Evolutionary conservation across 2,113 vertebrate species (phyloP).

Genomic region (Petroica traversi): DNA sequence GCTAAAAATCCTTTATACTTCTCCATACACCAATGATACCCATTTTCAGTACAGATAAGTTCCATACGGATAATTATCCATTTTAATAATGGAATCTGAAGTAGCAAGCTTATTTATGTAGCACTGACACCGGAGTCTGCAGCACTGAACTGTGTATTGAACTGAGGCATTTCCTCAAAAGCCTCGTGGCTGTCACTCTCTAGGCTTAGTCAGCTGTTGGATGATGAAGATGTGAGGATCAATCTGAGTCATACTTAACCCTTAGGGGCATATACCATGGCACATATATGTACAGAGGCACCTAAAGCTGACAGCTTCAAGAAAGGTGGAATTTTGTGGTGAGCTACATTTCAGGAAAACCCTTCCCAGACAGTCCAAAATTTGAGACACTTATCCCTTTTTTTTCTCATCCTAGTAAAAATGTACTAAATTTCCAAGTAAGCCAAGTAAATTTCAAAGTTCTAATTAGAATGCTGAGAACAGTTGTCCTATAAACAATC

Average conservation of each 20-base stretch:
- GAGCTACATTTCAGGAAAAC: not conserved
- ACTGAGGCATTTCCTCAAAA: not conserved
- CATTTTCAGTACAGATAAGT: not conserved
- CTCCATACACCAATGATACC: not conserved
- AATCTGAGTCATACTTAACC: not conserved
- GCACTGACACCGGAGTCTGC: not conserved
- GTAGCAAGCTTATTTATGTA: not conserved
- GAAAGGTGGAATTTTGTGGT: not conserved
- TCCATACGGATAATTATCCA: not conserved
- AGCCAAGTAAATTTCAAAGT: not conserved
- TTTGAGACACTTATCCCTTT: not conserved
- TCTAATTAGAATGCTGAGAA: not conserved
- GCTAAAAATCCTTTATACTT: not conserved
- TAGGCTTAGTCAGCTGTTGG: not conserved
- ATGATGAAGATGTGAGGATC: not conserved
- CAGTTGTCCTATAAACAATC: not conserved
- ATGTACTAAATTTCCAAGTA: not conserved
- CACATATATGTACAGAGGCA: not conserved
- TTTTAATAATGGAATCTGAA: not conserved
- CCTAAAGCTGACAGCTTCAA: not conserved
- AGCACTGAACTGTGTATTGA: not conserved
- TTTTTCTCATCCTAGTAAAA: not conserved
- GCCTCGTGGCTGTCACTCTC: not conserved
- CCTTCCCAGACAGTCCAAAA: not conserved
- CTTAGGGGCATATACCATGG: not conserved